A percentile compares a stretch with the other conserved stretches of the same genome.
Conservation (phyloP, 2,113 vertebrate genomes). For the Emydura subglobosa region DNA sequence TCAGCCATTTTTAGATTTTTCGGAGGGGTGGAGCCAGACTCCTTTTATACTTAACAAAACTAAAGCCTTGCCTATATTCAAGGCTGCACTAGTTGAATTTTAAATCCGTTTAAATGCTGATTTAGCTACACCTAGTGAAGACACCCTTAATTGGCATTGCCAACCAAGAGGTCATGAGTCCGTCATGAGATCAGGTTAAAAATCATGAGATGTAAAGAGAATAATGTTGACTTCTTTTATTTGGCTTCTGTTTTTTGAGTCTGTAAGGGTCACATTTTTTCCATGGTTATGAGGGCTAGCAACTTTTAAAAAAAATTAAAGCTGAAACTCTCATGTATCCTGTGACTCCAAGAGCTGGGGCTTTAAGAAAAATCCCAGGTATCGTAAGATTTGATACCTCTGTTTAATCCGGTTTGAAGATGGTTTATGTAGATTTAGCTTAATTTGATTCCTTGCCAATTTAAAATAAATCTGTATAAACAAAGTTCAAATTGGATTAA, state of each 20-base stretch:
- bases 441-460: neutral
- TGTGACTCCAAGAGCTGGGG: neutral
- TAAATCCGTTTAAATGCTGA: neutral
- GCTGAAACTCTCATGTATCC: neutral
- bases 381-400: constrained; percentile 6
- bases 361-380: neutral
- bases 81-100: neutral
- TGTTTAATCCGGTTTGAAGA: neutral
- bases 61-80: accelerated
- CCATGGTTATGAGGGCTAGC: neutral
- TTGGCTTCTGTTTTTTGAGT: accelerated
- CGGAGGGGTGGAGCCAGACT: accelerated
- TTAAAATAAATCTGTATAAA: constrained; percentile 10
- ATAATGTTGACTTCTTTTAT: accelerated
- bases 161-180: neutral
- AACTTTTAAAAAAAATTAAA: neutral
- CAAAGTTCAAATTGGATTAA: neutral
- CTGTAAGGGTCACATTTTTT: neutral
- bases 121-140: too few relatives aligned
- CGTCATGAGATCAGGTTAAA: neutral
- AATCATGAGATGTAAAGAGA: neutral
- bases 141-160: neutral
- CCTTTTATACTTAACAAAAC: accelerated
- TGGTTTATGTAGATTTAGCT: neutral
- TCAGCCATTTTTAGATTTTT: neutral